Conservation (phyloP, 2,888 invertebrate genomes). For the Calliphora vomitoria region DNA sequence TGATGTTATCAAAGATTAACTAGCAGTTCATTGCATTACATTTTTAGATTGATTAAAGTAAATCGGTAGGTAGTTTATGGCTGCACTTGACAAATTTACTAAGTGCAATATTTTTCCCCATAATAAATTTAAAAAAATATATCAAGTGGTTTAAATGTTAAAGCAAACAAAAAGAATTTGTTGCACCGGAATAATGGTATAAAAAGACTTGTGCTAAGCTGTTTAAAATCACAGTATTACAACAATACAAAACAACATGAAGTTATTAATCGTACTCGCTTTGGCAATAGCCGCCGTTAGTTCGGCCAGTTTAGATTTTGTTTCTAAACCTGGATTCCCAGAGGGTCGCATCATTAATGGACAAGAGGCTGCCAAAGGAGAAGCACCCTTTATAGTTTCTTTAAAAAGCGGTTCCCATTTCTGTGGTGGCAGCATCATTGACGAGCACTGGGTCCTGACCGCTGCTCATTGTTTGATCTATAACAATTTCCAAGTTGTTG, state of each 20-base stretch:
- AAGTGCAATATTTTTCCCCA: background rate
- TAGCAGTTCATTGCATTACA: background rate
- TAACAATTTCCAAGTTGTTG: constrained; percentile 79
- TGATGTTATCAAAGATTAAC: background rate
- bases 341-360: constrained; percentile 82
- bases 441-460: constrained; percentile 81
- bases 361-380: constrained; percentile 80
- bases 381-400: constrained; percentile 85
- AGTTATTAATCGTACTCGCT: constrained; percentile 77
- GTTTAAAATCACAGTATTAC: constrained; percentile 46
- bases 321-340: constrained; percentile 77
- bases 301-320: constrained; percentile 74
- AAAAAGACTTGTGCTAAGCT: constrained; percentile 63
- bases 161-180: constrained; percentile 13
- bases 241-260: constrained; percentile 76
- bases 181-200: constrained; percentile 55
- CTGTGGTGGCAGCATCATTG: constrained; percentile 84
- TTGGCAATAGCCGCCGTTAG: constrained; percentile 76
- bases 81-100: constrained; percentile 8
- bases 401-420: constrained; percentile 78
- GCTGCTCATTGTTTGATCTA: constrained; percentile 81
- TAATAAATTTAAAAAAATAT: constrained; percentile 17
- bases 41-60: background rate
- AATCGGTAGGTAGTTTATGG: background rate
- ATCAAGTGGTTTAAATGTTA: background rate